A percentile compares a stretch with the other conserved stretches of the same genome.
Conservation (phyloP, 2,113 vertebrate species). For the Hippopotamus amphibius region DNA sequence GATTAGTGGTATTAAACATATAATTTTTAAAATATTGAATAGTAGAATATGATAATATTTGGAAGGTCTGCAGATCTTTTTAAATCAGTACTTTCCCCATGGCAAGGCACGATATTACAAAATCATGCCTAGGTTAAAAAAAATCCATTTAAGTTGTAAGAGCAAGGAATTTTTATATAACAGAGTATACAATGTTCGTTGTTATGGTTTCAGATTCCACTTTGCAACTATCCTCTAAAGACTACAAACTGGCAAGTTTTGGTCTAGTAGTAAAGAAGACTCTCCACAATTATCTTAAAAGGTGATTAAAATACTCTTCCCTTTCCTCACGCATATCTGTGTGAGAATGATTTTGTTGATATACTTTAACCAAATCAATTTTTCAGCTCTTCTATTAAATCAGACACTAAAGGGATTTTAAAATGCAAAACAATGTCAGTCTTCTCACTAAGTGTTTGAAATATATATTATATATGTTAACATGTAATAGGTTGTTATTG, state of each 20-base stretch:
- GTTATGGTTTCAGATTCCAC: not conserved
- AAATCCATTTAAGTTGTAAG: not conserved
- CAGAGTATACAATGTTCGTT: not conserved
- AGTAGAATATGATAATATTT: conserved; percentile 6
- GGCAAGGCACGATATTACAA: not conserved
- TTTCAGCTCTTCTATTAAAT: not conserved
- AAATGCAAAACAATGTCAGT: not conserved
- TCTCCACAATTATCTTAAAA: not conserved
- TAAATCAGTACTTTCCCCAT: not conserved
- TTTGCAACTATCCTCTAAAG: not conserved
- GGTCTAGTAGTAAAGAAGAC: not conserved
- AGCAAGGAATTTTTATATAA: not conserved
- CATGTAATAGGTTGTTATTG: not conserved
- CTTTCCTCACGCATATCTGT: not conserved
- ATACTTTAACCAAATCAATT: not conserved
- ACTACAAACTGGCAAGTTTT: not conserved
- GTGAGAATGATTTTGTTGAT: not conserved
- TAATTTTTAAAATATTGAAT: not conserved
- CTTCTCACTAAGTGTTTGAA: not conserved
- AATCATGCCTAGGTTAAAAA: not conserved
- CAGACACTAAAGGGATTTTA: conserved; percentile 1
- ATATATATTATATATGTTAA: not conserved
- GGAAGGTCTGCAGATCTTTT: not conserved
- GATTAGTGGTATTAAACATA: not conserved
- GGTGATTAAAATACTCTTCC: not conserved